Evolutionary conservation across 2,797 vertebrate species (phyloP).

Genomic region (Rhabdomys pumilio): DNA sequence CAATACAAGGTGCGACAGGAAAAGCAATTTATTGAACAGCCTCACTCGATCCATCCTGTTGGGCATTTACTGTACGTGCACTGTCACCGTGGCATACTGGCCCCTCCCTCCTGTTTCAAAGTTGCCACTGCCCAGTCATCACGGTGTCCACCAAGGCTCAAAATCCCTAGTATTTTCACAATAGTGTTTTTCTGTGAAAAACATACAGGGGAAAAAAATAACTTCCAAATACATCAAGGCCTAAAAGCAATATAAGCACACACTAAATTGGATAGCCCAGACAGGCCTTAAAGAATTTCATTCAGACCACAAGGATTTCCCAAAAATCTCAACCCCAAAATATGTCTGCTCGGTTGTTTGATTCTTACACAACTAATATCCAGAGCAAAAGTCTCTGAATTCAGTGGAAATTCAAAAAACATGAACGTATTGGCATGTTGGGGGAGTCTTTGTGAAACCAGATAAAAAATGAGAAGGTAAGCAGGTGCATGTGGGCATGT

Average conservation of each 20-base stretch:
- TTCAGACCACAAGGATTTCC: slow-evolving; percentile 74
- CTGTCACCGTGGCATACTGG: accelerated
- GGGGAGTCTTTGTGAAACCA: slow-evolving; percentile 11
- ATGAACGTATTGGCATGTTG: background rate
- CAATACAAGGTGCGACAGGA: background rate
- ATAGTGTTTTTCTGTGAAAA: slow-evolving; percentile 79
- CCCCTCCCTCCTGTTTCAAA: background rate
- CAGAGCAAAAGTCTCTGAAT: background rate
- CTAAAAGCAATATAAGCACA: slow-evolving; percentile 70
- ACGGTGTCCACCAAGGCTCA: slow-evolving; percentile 33
- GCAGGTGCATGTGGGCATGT: background rate
- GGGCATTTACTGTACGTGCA: background rate
- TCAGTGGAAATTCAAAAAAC: slow-evolving; percentile 56
- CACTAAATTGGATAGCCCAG: slow-evolving; percentile 86
- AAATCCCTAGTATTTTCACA: slow-evolving; percentile 81
- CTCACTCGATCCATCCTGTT: background rate
- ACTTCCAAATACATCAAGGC: slow-evolving; percentile 83
- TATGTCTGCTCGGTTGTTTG: background rate
- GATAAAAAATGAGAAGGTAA: background rate
- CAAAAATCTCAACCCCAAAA: slow-evolving; percentile 61
- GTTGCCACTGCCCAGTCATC: background rate
- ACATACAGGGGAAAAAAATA: slow-evolving; percentile 78
- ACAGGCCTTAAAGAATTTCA: slow-evolving; percentile 76
- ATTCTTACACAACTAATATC: slow-evolving; percentile 70
- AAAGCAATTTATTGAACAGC: background rate